Conservation (phyloP, 2,113 vertebrate genomes). For the Chelonoidis abingdonii region DNA sequence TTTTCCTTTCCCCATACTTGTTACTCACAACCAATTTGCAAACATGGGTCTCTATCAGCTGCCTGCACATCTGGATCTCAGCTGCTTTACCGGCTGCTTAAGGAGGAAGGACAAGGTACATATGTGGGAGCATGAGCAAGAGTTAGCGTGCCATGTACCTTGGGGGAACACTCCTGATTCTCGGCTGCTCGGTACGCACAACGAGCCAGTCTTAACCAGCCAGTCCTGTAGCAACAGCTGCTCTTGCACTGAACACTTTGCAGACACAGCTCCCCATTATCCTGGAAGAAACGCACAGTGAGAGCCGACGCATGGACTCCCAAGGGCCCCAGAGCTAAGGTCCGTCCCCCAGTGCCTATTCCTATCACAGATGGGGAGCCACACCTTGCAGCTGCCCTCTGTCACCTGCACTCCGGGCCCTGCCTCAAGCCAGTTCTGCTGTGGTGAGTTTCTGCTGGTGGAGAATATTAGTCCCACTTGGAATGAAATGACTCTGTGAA, state of each 20-base stretch:
- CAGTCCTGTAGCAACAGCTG: constrained; percentile 66
- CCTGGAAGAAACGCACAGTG: constrained; percentile 37
- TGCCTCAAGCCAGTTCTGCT: neutral
- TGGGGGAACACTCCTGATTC: constrained; percentile 74
- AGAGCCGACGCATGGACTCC: neutral
- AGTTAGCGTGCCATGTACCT: constrained; percentile 54
- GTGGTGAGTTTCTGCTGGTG: accelerated
- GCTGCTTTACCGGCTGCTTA: neutral
- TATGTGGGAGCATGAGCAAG: neutral
- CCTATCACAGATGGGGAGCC: accelerated
- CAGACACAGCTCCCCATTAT: constrained; percentile 78
- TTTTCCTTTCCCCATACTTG: neutral
- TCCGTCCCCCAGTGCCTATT: neutral
- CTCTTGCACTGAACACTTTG: constrained; percentile 83
- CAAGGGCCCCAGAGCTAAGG: accelerated
- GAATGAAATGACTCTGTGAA: neutral
- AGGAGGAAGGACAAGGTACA: neutral
- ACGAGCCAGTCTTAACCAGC: constrained; percentile 72
- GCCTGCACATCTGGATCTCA: neutral
- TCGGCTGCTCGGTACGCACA: constrained; percentile 74
- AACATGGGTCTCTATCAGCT: neutral
- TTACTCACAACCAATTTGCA: too few relatives aligned
- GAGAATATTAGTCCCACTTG: neutral
- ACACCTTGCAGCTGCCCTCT: too few relatives aligned
- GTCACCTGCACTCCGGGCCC: neutral